phyloP scores from a whole-genome alignment of 2,113 vertebrate genomes.

The Sterna hirundo region DNA sequence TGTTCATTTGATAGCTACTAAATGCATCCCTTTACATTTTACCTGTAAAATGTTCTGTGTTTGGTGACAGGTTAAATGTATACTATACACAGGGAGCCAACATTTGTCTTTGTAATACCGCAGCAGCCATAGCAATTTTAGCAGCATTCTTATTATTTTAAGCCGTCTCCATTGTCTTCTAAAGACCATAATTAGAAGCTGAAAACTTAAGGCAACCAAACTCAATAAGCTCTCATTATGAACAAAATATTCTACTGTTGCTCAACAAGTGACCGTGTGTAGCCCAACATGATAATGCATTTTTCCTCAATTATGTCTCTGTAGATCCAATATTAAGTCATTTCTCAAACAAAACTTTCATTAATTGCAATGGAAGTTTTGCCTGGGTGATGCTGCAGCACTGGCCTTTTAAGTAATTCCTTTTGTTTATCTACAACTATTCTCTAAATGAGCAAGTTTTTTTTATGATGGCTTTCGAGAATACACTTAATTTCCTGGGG shows the following conservation, averaged over 20 bases:
- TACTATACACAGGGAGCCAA: slow-evolving; percentile 58
- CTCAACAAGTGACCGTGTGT: slow-evolving; percentile 57
- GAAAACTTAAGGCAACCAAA: slow-evolving; percentile 69
- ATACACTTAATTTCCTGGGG: not conserved
- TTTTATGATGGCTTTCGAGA: not conserved
- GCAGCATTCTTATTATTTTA: slow-evolving; percentile 74
- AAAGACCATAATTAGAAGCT: slow-evolving; percentile 74
- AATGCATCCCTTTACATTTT: slow-evolving; percentile 61
- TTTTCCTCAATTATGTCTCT: not conserved
- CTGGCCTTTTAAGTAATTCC: not conserved
- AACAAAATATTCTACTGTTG: slow-evolving; percentile 60
- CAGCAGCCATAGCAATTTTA: slow-evolving; percentile 60
- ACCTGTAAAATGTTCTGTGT: slow-evolving; percentile 69
- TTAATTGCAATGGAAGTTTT: not conserved
- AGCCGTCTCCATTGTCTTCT: slow-evolving; percentile 72
- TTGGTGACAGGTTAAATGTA: slow-evolving; percentile 74
- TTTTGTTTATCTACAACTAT: not conserved
- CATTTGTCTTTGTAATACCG: slow-evolving; percentile 45
- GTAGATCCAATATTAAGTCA: not conserved
- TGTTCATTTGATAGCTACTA: slow-evolving; percentile 51
- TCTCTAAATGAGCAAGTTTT: not conserved
- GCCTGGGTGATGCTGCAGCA: not conserved
- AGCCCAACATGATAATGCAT: not conserved
- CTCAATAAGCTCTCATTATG: slow-evolving; percentile 48
- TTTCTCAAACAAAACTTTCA: not conserved